Conservation (phyloP, 1,140 invertebrate species). For the Drosophila funebris region DNA sequence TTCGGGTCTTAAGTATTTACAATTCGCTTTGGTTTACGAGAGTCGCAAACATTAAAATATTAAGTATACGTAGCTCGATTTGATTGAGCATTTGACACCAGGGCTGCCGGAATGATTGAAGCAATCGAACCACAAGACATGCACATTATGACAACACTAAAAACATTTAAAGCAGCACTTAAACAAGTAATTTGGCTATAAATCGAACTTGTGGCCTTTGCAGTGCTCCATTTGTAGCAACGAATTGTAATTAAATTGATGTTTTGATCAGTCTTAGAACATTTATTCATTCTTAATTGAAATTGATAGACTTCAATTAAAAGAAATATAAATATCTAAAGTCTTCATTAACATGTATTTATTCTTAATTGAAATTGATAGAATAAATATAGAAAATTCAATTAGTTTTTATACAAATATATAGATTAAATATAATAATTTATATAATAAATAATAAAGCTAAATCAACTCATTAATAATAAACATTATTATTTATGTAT, state of each 20-base stretch:
- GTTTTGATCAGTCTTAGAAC: too few species aligned
- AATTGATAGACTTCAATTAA: too few species aligned
- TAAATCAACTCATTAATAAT: too few species aligned
- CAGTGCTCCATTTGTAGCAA: neutral
- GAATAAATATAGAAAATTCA: too few species aligned
- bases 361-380: too few species aligned
- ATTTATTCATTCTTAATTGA: too few species aligned
- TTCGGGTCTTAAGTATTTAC: slow-evolving; percentile 54
- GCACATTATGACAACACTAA: neutral
- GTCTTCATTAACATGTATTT: too few species aligned
- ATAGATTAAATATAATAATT: too few species aligned
- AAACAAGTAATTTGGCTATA: neutral
- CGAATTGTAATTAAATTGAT: neutral
- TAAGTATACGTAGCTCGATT: slow-evolving; percentile 65
- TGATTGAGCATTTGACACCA: slow-evolving; percentile 46
- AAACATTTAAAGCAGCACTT: slow-evolving; percentile 5
- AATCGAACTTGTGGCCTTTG: neutral
- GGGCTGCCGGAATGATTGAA: slow-evolving; percentile 62
- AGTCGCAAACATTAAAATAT: slow-evolving; percentile 59
- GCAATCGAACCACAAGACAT: slow-evolving; percentile 22
- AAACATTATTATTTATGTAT: too few species aligned
- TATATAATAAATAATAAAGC: too few species aligned
- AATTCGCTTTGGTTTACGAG: slow-evolving; percentile 72
- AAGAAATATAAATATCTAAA: too few species aligned
- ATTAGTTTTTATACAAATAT: too few species aligned